phyloP scores from a whole-genome alignment of 2,113 vertebrate species.

The Hystrix brachyura region DNA sequence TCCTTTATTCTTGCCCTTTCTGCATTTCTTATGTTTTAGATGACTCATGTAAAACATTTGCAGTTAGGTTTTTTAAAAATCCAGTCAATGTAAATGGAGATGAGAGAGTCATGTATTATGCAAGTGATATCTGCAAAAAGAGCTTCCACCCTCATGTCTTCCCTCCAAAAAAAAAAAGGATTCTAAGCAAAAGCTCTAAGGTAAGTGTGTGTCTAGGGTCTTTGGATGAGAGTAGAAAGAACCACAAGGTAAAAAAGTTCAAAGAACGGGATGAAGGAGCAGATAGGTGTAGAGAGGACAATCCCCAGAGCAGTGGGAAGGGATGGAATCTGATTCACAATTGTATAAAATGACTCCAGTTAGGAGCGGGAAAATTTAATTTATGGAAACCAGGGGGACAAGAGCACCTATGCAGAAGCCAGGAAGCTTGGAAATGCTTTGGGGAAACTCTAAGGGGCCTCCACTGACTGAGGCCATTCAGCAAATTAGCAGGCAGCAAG shows the following conservation, averaged over 20 bases:
- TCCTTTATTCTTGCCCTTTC: not conserved
- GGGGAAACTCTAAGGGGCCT: not conserved
- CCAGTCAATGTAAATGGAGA: not conserved
- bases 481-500: not conserved
- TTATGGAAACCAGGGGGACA: not conserved
- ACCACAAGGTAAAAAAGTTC: not conserved
- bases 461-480: not conserved
- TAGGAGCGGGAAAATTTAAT: not conserved
- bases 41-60: not conserved
- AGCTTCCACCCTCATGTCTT: not conserved
- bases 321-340: not conserved
- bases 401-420: not conserved
- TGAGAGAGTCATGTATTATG: not conserved
- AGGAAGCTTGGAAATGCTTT: not conserved
- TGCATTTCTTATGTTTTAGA: not conserved
- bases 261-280: not conserved
- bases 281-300: not conserved
- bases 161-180: not conserved
- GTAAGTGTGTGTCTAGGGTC: not conserved
- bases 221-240: not conserved
- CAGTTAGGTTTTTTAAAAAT: not conserved
- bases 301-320: not conserved
- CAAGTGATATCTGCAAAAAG: conserved; percentile 14
- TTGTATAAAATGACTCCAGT: not conserved
- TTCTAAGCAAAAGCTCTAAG: not conserved